Conservation (phyloP, 1,140 invertebrate genomes). For the Euwallacea similis region DNA sequence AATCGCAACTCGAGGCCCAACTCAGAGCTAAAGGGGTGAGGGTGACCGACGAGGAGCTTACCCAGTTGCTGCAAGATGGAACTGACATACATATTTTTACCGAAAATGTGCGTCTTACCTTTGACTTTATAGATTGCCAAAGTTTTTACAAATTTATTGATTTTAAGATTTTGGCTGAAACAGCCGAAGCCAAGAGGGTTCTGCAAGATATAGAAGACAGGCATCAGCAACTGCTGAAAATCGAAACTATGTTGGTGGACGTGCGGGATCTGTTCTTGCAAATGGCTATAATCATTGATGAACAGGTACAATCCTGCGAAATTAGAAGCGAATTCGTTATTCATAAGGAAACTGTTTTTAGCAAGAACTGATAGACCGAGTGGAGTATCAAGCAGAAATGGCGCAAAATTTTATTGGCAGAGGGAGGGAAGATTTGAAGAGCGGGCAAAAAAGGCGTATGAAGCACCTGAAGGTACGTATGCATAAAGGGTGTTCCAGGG, state of each 20-base stretch:
- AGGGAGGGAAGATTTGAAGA: slow-evolving; percentile 69
- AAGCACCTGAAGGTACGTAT: slow-evolving; percentile 43
- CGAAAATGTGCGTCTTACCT: slow-evolving; percentile 45
- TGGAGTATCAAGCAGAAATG: slow-evolving; percentile 71
- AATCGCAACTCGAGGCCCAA: slow-evolving; percentile 40
- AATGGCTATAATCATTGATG: slow-evolving; percentile 74
- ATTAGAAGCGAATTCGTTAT: slow-evolving; percentile 36
- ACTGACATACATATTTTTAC: slow-evolving; percentile 47
- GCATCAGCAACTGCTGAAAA: slow-evolving; percentile 79
- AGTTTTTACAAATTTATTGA: slow-evolving; percentile 23
- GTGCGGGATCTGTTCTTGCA: slow-evolving; percentile 83
- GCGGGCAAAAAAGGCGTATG: slow-evolving; percentile 58
- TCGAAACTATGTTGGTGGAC: slow-evolving; percentile 79
- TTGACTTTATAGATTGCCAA: slow-evolving; percentile 24
- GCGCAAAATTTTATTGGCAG: slow-evolving; percentile 65
- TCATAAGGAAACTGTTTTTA: slow-evolving; percentile 44
- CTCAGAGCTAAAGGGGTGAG: slow-evolving; percentile 43
- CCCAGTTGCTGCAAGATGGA: slow-evolving; percentile 39
- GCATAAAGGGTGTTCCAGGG: neutral
- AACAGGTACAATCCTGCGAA: slow-evolving; percentile 59
- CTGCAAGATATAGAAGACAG: slow-evolving; percentile 81
- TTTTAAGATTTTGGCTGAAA: slow-evolving; percentile 76
- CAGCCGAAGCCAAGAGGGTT: slow-evolving; percentile 75
- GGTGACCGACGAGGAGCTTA: slow-evolving; percentile 44
- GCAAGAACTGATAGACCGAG: slow-evolving; percentile 71